phyloP scores from a whole-genome alignment of 2,888 invertebrate species.

The Rhopalosiphum nymphaeae region DNA sequence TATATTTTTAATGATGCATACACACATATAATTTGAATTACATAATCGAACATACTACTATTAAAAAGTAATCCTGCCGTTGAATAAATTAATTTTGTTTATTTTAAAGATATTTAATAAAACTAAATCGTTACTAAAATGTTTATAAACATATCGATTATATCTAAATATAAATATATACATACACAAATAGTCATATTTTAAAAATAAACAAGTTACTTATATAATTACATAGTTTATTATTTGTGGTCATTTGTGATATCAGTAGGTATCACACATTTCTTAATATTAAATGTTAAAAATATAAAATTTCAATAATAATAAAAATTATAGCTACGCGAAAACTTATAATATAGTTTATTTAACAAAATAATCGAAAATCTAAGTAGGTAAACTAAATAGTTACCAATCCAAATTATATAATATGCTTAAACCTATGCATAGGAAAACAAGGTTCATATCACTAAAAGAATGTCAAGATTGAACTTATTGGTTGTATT shows the following conservation, averaged over 20 bases:
- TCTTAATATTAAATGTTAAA: background rate
- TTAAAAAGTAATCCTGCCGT: background rate
- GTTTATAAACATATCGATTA: background rate
- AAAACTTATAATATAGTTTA: background rate
- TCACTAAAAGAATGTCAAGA: background rate
- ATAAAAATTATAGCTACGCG: background rate
- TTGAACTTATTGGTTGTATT: background rate
- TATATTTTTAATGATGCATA: background rate
- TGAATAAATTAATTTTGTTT: background rate
- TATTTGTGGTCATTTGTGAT: background rate
- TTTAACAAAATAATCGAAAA: background rate
- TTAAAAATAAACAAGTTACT: background rate
- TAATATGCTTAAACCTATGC: background rate
- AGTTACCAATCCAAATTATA: background rate
- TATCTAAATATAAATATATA: background rate
- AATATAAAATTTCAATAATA: background rate
- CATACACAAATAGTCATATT: background rate
- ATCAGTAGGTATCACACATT: background rate
- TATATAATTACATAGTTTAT: background rate
- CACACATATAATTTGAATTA: background rate
- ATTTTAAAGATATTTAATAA: background rate
- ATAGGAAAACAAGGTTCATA: background rate
- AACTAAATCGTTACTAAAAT: background rate
- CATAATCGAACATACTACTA: background rate
- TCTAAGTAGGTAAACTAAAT: background rate